Conservation (phyloP, 2,113 vertebrate genomes). For the Microtus pennsylvanicus region DNA sequence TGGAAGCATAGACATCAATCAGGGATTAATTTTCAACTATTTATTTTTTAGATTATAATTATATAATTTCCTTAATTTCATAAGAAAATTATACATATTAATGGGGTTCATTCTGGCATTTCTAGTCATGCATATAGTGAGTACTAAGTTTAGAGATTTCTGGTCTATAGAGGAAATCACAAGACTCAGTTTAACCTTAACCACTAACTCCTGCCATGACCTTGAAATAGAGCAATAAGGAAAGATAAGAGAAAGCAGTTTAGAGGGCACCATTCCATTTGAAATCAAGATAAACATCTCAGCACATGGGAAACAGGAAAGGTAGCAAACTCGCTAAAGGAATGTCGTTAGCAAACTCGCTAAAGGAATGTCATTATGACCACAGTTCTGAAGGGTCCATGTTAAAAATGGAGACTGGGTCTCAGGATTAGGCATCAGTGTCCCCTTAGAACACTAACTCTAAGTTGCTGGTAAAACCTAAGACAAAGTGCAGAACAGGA, state of each 20-base stretch:
- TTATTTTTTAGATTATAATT: background rate
- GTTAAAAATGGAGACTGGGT: background rate
- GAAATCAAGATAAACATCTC: background rate
- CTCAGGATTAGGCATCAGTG: background rate
- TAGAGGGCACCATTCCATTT: background rate
- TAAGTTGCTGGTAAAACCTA: background rate
- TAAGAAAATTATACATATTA: background rate
- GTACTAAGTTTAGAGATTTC: background rate
- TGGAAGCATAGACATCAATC: background rate
- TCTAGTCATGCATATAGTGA: background rate
- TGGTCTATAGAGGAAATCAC: background rate
- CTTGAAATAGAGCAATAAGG: background rate
- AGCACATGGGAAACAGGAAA: background rate
- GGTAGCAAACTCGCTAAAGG: background rate
- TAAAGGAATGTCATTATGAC: background rate
- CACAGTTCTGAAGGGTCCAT: background rate
- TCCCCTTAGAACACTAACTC: background rate
- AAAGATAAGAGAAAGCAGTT: conserved; percentile 13
- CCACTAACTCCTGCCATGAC: background rate
- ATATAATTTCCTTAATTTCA: background rate
- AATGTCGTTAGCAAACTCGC: background rate
- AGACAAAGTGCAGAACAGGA: background rate
- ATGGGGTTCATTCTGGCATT: background rate
- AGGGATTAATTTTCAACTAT: background rate
- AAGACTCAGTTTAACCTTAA: background rate